These are phyloP conservation scores for Subanguina moxae DNA, from an alignment of 1,140 invertebrate species.

Conservation along the genomic window DNA sequence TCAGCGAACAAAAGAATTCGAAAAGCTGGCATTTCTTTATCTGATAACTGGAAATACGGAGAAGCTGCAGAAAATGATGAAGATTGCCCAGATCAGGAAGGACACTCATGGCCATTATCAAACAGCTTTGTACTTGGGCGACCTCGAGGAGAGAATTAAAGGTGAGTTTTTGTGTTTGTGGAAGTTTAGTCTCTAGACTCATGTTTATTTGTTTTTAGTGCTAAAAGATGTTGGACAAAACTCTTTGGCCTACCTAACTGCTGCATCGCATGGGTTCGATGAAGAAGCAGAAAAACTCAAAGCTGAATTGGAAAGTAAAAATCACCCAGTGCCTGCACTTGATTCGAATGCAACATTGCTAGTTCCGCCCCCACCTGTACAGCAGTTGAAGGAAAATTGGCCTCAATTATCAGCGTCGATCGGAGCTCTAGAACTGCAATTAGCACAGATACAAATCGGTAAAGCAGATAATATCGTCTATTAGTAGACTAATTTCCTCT, in stretches of 20 bases:
- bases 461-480: not conserved
- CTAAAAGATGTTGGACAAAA: constrained; percentile 65
- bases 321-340: constrained; percentile 69
- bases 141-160: constrained; percentile 81
- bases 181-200: too few relatives aligned
- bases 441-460: constrained; percentile 23
- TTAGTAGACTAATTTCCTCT: too few relatives aligned
- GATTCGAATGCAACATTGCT: constrained; percentile 75
- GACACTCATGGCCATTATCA: constrained; percentile 94
- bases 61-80: constrained; percentile 96
- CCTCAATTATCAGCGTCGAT: constrained; percentile 73
- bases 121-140: constrained; percentile 83
- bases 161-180: constrained; percentile 67
- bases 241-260: constrained; percentile 84
- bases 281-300: constrained; percentile 76
- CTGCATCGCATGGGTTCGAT: constrained; percentile 82
- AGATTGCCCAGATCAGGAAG: constrained; percentile 91
- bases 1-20: constrained; percentile 97
- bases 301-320: constrained; percentile 66
- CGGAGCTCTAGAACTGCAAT: constrained; percentile 50
- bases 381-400: constrained; percentile 87
- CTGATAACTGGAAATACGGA: constrained; percentile 96
- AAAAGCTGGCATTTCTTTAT: constrained; percentile 95
- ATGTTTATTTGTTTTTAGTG: constrained; percentile 60
- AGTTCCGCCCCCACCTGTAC: constrained; percentile 79